Base-by-base conservation (phyloP, 2,113 vertebrate species). In the Hemiscyllium ocellatum region DNA sequence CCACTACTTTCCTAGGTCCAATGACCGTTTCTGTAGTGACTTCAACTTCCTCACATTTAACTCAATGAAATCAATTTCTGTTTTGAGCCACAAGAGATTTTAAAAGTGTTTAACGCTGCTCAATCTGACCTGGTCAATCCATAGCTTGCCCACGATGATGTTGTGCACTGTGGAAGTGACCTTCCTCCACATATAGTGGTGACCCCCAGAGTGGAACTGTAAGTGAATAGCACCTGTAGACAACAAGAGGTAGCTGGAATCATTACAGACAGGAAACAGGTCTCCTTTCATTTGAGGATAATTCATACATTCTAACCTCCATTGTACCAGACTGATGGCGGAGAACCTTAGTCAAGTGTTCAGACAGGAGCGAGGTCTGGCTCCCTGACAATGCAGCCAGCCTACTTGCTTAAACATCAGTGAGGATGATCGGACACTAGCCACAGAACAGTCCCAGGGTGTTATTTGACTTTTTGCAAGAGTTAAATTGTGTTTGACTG, bases 121-220 rank as follows among this genome's bases (percentile, higher is more conserved):
- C 8, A 5, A 1, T 13, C 98, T 85, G 20, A 99, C 99, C 99
- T 99, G 99, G 97, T 99, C 99, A 0, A 99, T 99, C 99, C 99
- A 99, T 96, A 99, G 98, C 96, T 99, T 99, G 96, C 99, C 99
- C 96, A 99, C 99, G 0, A 99, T 99, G 97, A 99, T 99, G 97
- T 99, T 99, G 97, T 99, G 99, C 94, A 99, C 99, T 0, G 99
- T 99, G 20, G 99, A 99, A 89, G 99, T 99, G 97, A 99, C 99
- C 96, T 99, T 99, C 96, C 98, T 98, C 99, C 99, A 99, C 91
- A 99, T 98, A 0, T 99, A 99, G 97, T 99, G 99, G 96, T 99
- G 99, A 96, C 99, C 98, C 0, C 98, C 99, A 96, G 98, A 97
- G 95, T 99, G 98, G 96, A 99, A 99, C 95, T 99, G 98, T 78